Evolutionary conservation across 2,888 invertebrate species (phyloP), one percentile per base, ranked within the genome.

Genomic region (Pseudeuparius sepicola): DNA sequence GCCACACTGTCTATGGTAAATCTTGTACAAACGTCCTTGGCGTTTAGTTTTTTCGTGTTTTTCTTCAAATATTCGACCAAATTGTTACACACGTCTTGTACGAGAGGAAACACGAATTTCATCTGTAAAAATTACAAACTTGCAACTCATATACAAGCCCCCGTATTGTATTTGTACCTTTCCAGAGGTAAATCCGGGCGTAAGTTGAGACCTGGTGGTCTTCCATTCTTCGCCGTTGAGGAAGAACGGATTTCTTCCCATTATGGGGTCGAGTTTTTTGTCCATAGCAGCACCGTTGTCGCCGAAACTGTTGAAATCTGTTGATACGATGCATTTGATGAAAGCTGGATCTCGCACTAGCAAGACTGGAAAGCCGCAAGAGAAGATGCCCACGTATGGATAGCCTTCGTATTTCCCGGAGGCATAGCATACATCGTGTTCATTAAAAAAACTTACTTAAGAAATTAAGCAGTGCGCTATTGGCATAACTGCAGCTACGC

Each of bases 151-250:
- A n/a, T n/a, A n/a, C n/a, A n/a, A n/a, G n/a, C n/a, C n/a, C n/a
- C n/a, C n/a, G n/a, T n/a, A 10, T 9, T 27, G 20, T 24, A 31
- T 36, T 2, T 10, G 34, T 54, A 67, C 65, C 39, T 68, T 66
- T 23, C 61, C 63, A 7, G 57, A 52, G 2, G 70, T 68, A 15
- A 73, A 61, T 2, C 65, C 65, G 0, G 69, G 60, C 2, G 69
- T 65, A 10, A 72, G 43, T 42, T 66, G 65, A 1, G 57, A 51
- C 4, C 73, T 57, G 2, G 63, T 50, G 2, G 56, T 53, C 38
- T 67, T 67, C 72, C 73, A 70, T 41, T 60, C 51, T 9, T 62
- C 55, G 2, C 67, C 66, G 7, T 56, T 60, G 13, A 69, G 41
- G 0, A 55, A 39, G 41, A 73, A 68, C 1, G 67, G 66, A 55